These are phyloP conservation scores for Hippocampus guttulatus DNA, from an alignment of 2,113 vertebrate genomes.

Conservation along the genomic window DNA sequence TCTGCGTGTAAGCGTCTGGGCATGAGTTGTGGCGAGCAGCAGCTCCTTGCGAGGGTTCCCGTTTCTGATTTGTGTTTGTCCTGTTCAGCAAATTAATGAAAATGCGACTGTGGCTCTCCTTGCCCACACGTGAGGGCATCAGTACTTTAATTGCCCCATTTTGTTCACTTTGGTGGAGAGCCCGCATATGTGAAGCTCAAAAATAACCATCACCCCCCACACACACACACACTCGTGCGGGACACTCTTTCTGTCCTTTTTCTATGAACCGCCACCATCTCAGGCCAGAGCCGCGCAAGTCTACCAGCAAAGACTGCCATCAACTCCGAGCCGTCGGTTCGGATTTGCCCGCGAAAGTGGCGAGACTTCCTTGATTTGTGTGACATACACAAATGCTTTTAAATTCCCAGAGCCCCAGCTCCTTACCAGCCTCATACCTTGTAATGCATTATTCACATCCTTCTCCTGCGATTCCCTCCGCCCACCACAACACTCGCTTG, in stretches of 20 bases:
- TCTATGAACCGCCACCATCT: slow-evolving; percentile 9
- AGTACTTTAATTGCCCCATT: too few relatives aligned
- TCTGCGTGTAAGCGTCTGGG: too few relatives aligned
- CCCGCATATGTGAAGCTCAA: too few relatives aligned
- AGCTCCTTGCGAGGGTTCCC: too few relatives aligned
- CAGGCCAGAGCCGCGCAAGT: slow-evolving; percentile 27
- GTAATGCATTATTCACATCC: slow-evolving; percentile 79
- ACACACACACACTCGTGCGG: not conserved
- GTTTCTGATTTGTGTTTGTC: too few relatives aligned
- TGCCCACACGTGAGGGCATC: too few relatives aligned
- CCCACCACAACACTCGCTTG: not conserved
- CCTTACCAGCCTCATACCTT: slow-evolving; percentile 70
- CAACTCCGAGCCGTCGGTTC: slow-evolving; percentile 51
- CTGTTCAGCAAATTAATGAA: too few relatives aligned
- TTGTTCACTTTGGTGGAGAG: too few relatives aligned
- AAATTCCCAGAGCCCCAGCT: slow-evolving; percentile 66
- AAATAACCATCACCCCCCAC: not conserved
- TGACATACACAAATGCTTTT: slow-evolving; percentile 75
- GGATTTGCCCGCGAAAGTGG: slow-evolving; percentile 50
- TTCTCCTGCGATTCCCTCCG: slow-evolving; percentile 8
- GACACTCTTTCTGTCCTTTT: slow-evolving; percentile 13
- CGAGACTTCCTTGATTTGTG: slow-evolving; percentile 66
- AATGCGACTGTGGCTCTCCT: too few relatives aligned
- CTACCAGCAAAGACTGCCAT: slow-evolving; percentile 36
- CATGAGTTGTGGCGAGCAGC: too few relatives aligned